Evolutionary conservation across 30 jellyfish, hydroid and myxozoan genomes (phyloP).

Genomic region (Mastigias papua): DNA sequence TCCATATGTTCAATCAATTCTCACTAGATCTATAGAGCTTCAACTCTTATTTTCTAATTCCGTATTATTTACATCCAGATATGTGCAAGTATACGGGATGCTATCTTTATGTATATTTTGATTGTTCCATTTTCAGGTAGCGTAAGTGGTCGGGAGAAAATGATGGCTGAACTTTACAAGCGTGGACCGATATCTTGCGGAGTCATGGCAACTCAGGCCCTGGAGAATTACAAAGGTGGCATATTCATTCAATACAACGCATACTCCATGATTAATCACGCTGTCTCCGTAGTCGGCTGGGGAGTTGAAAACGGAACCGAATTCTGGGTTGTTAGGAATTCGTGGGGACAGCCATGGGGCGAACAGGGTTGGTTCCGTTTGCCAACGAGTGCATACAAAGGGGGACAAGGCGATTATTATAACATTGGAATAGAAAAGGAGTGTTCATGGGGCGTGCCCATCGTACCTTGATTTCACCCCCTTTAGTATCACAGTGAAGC

Average conservation of each 20-base stretch:
- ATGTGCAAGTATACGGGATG: too few species aligned
- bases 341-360: slow-evolving; percentile 99
- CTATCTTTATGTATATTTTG: too few species aligned
- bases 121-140: slow-evolving; percentile 81
- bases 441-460: too few species aligned
- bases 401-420: slow-evolving; percentile 83
- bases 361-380: slow-evolving; percentile 93
- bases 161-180: slow-evolving; percentile 91
- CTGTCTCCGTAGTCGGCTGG: slow-evolving; percentile 94
- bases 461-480: too few species aligned
- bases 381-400: slow-evolving; percentile 84
- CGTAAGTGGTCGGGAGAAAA: slow-evolving; percentile 88
- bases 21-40: too few species aligned
- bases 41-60: too few species aligned
- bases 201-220: slow-evolving; percentile 86
- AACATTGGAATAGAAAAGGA: slow-evolving; percentile 86
- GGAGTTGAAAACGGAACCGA: slow-evolving; percentile 98
- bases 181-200: slow-evolving; percentile 98
- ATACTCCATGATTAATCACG: slow-evolving; percentile 61
- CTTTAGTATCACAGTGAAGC: too few species aligned
- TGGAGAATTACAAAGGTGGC: slow-evolving; percentile 87
- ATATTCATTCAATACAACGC: slow-evolving; percentile 63
- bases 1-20: too few species aligned
- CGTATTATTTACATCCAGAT: too few species aligned
- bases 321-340: slow-evolving; percentile 94